Base-by-base conservation (phyloP, 2,888 invertebrate species). In the Piscicola geometra region DNA sequence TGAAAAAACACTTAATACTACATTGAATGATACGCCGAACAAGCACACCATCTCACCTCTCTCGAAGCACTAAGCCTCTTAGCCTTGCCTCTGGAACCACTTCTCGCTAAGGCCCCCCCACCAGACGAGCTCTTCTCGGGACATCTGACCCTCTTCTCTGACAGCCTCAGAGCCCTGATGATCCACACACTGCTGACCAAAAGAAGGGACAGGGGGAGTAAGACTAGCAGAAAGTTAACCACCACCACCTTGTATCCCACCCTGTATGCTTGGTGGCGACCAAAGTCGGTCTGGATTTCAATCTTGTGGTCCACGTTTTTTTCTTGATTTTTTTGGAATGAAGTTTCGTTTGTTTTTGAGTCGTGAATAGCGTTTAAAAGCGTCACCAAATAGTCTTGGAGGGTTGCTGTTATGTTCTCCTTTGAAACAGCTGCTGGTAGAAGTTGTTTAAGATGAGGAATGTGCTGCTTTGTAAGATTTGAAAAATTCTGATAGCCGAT, bases 161-260 rank as follows among this genome's bases (percentile, higher is more conserved):
- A 75, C 3, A 36, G n/a, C 15, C 50, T 76, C 25, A 80, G 76
- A 5, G 75, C 71, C 66, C 68, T 52, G n/a, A 80, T 74, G 66
- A 80, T 80, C 70, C 71, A 72, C 35, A 69, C 41, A 15, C 80
- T 80, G n/a, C 78, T 56, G 32, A 78, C 71, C 52, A 80, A 75
- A 28, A 80, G 78, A 12, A 75, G 35, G 25, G 76, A 41, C 3
- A 80, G 56, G 0, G 80, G 80, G 21, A 78, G 47, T 28, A 80
- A 33, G 21, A 80, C 75, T 28, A 80, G 77, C 0, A 80, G 68
- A 32, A 77, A 76, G 68, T 79, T 80, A 41, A 79, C 79, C 9
- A 80, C 75, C 56, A 78, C 74, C 50, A 78, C 77, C 52, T 80
- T 80, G 75, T 80, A 80, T 50, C 77, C 77, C 35, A 78, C 76